These are phyloP conservation scores for Sebastiscus tertius DNA, from an alignment of 2,797 vertebrate species.

Conservation along the genomic window DNA sequence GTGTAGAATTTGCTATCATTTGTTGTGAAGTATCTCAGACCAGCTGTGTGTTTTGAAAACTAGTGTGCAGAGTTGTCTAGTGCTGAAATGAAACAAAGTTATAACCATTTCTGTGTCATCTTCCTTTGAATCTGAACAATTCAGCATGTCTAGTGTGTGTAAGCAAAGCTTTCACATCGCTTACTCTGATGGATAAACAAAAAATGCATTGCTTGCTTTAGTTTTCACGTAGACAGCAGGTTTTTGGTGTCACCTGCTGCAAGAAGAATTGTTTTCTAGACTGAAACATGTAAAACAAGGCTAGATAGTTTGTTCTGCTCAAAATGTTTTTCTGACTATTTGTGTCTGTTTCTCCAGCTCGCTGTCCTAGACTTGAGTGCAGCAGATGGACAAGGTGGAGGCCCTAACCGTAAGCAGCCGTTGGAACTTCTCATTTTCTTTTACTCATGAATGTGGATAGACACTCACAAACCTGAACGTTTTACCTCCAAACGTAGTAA, in stretches of 20 bases:
- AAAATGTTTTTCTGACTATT: not conserved
- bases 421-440: not conserved
- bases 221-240: not conserved
- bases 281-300: not conserved
- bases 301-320: not conserved
- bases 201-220: not conserved
- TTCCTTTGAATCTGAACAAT: not conserved
- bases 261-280: not conserved
- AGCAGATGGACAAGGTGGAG: constrained; percentile 90
- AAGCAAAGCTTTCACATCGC: not conserved
- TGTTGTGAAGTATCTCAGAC: not conserved
- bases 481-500: not conserved
- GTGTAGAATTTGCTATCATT: no score
- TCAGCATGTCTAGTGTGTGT: not conserved
- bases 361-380: constrained; percentile 98
- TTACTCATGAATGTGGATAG: not conserved
- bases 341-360: constrained; percentile 81
- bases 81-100: not conserved
- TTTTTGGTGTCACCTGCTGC: not conserved
- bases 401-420: constrained; percentile 90
- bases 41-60: not conserved
- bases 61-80: not conserved
- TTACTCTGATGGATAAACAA: not conserved
- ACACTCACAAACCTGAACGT: not conserved
- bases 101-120: not conserved